A percentile compares a stretch with the other conserved stretches of the same genome.
phyloP scores from a whole-genome alignment of 2,888 invertebrate genomes.

The Sminthurinus aureus region DNA sequence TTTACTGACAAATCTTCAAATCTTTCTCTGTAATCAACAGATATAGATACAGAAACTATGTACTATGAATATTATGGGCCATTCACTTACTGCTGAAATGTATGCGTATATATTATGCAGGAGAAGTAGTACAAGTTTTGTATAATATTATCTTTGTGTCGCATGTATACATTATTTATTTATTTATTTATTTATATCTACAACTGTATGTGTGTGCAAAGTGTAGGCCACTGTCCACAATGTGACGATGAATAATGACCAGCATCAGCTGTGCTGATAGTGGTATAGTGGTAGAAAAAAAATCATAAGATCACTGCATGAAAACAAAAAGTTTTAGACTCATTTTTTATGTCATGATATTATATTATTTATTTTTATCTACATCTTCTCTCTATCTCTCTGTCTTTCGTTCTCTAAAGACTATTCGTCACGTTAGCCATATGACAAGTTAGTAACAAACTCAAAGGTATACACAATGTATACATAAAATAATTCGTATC shows the following conservation, averaged over 20 bases:
- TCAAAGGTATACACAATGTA: not conserved
- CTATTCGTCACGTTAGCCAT: not conserved
- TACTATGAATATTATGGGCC: too few species aligned
- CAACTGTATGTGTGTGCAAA: too few species aligned
- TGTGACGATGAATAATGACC: not conserved
- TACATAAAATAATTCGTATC: not conserved
- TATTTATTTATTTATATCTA: too few species aligned
- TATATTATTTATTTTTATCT: too few species aligned
- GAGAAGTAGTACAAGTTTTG: too few species aligned
- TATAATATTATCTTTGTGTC: too few species aligned
- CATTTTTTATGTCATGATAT: not conserved
- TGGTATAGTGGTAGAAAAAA: not conserved
- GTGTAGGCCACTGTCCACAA: not conserved
- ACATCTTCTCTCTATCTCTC: not conserved
- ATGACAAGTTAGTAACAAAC: not conserved
- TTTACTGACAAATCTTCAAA: not conserved
- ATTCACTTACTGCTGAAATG: too few species aligned
- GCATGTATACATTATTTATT: too few species aligned
- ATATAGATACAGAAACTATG: not conserved
- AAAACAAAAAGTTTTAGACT: not conserved
- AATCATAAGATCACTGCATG: not conserved
- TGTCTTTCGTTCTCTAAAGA: not conserved
- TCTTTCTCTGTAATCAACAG: constrained; percentile 7
- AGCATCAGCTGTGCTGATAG: not conserved
- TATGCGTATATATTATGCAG: too few species aligned